Evolutionary conservation across 2,113 vertebrate species (phyloP).

Genomic region (Osmerus mordax): DNA sequence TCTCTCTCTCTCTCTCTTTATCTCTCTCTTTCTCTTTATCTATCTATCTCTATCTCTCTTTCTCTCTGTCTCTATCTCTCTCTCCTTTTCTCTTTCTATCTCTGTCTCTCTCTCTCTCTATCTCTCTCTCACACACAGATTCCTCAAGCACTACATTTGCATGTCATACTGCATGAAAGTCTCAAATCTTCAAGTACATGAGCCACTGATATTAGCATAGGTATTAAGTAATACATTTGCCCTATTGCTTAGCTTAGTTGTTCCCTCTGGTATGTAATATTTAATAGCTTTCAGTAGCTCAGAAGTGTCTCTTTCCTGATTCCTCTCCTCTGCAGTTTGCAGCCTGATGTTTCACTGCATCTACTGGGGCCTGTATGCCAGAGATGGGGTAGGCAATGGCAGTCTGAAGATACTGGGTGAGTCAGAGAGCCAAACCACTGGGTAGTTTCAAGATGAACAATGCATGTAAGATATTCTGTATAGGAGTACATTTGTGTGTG

Average conservation of each 20-base stretch:
- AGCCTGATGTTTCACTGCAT: slow-evolving; percentile 89
- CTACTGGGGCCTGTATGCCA: slow-evolving; percentile 89
- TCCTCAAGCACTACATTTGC: background rate
- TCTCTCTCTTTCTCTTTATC: too few relatives aligned
- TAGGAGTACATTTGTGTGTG: background rate
- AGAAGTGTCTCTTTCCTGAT: background rate
- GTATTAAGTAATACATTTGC: too few relatives aligned
- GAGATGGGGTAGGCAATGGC: slow-evolving; percentile 81
- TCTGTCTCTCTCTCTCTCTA: background rate
- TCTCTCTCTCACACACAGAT: background rate
- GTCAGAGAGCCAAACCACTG: slow-evolving; percentile 31
- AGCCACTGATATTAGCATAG: too few relatives aligned
- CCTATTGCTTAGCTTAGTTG: too few relatives aligned
- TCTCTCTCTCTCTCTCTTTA: too few relatives aligned
- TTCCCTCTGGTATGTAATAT: too few relatives aligned
- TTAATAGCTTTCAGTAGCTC: too few relatives aligned
- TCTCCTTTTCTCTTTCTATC: background rate
- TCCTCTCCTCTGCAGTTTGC: slow-evolving; percentile 69
- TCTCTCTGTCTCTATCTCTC: background rate
- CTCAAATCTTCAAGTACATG: too few relatives aligned
- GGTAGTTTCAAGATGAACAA: background rate
- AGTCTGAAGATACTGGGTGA: slow-evolving; percentile 87
- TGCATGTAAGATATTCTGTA: background rate
- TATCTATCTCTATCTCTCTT: too few relatives aligned
- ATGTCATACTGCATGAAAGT: too few relatives aligned